A percentile compares a stretch with the other conserved stretches of the same genome.
Evolutionary conservation across 2,113 vertebrate species (phyloP).

Genomic region (Perca fluviatilis): DNA sequence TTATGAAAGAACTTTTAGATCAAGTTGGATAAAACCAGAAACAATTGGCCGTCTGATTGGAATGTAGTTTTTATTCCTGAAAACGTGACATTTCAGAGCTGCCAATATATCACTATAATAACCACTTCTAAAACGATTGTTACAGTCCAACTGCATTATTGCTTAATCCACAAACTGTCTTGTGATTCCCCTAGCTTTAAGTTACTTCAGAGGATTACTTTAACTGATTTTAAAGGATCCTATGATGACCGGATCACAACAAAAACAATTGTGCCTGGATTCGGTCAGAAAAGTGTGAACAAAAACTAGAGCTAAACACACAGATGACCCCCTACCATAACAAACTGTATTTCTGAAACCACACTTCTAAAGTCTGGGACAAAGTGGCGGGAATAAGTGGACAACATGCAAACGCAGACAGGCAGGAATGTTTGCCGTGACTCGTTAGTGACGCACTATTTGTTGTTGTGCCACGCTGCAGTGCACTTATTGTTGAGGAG

Average conservation of each 20-base stretch:
- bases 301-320: slow-evolving; percentile 9
- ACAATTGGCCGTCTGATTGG: neutral
- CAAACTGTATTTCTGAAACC: slow-evolving; percentile 16
- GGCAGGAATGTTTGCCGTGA: slow-evolving; percentile 66
- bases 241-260: neutral
- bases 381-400: slow-evolving; percentile 35
- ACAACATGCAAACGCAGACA: slow-evolving; percentile 55
- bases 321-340: slow-evolving; percentile 29
- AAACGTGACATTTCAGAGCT: slow-evolving; percentile 23
- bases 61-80: slow-evolving; percentile 4
- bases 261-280: neutral
- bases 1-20: slow-evolving; percentile 38
- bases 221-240: neutral
- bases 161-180: slow-evolving; percentile 16
- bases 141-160: slow-evolving; percentile 3
- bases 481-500: slow-evolving; percentile 63
- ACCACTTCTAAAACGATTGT: slow-evolving; percentile 16
- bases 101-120: slow-evolving; percentile 22
- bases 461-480: slow-evolving; percentile 68
- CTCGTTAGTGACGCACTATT: slow-evolving; percentile 80
- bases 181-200: neutral
- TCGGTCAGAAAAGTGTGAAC: neutral
- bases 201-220: neutral
- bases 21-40: slow-evolving; percentile 28
- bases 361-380: slow-evolving; percentile 15